Percentiles rank a stretch among this genome's conserved stretches.
Evolutionary conservation across 1,140 invertebrate species (phyloP).

Genomic region (Whitmania pigra): DNA sequence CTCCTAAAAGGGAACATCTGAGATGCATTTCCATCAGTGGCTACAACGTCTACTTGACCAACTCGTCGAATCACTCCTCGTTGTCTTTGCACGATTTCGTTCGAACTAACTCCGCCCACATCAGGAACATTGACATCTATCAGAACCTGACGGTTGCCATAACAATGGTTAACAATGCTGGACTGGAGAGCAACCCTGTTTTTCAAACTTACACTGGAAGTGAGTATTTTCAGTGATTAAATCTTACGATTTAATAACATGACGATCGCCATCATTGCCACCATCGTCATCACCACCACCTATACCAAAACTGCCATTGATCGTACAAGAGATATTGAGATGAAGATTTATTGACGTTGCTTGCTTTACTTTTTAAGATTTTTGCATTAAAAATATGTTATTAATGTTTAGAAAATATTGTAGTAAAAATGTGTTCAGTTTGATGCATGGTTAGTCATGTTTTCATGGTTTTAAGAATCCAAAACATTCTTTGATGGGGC

Average conservation of each 20-base stretch:
- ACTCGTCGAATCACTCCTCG: not conserved
- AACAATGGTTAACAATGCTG: constrained; percentile 12
- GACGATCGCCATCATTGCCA: not conserved
- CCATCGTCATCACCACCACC: not conserved
- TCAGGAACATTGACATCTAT: constrained; percentile 4
- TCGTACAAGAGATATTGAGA: too few relatives aligned
- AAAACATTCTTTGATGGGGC: too few relatives aligned
- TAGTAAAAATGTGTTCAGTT: too few relatives aligned
- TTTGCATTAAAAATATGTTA: too few relatives aligned
- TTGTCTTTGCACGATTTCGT: not conserved
- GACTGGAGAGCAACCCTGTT: not conserved
- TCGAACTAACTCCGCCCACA: not conserved
- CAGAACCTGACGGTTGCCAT: constrained; percentile 9
- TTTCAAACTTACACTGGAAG: constrained; percentile 7
- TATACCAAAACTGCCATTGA: not conserved
- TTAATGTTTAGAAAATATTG: too few relatives aligned
- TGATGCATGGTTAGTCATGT: too few relatives aligned
- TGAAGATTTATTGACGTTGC: too few relatives aligned
- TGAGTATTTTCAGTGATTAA: not conserved
- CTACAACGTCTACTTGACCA: not conserved
- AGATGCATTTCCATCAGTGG: not conserved
- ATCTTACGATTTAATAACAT: not conserved
- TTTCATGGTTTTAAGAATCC: too few relatives aligned
- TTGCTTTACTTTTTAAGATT: too few relatives aligned
- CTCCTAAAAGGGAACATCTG: not conserved